Base-by-base conservation (phyloP, 2,888 invertebrate species). In the Beris chalybata region DNA sequence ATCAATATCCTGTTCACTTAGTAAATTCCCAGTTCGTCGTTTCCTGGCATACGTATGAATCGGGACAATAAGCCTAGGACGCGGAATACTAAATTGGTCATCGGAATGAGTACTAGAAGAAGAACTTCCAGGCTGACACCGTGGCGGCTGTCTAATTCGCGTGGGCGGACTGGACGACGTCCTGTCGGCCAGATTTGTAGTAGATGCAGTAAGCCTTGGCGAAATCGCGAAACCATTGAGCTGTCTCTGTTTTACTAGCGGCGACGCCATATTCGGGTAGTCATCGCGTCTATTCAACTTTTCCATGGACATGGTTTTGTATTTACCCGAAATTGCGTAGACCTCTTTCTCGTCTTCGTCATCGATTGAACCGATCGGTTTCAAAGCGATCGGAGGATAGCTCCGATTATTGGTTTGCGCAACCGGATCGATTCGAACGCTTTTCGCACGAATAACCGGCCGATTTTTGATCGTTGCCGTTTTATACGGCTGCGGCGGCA, bases 21-120 rank as follows among this genome's bases (percentile, higher is more conserved):
- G 74, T n/a, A 89, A 83, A 79, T 92, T 92, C 9, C 93, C 93
- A 48, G 93, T 93, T 72, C 92, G 84, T 70, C 93, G 83, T 75
- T 89, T 89, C 71, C 92, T 84, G 65, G 92, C 93, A 76, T 93
- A 93, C 31, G 93, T 92, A 82, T 93, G 93, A 69, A 93, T 91
- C 64, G 93, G 93, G 71, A 93, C 93, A 76, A 93, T 92, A 73
- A 93, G 84, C 75, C 92, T 89, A 43, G 93, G 93, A 74, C 93
- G 83, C 4, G 93, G 93, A 78, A 93, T 93, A 70, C 88, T 86
- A 80, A 93, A 93, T 74, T 89, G 90, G 66, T 86, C 86, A 73
- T 85, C 86, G 4, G 71, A 72, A 71, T 77, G 77, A 65, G 74
- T 72, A 70, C 65, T 64, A 30, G 70, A 70, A 45, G 72, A 72